Conservation (phyloP, 1,140 invertebrate species). For the Temnothorax nylanderi region DNA sequence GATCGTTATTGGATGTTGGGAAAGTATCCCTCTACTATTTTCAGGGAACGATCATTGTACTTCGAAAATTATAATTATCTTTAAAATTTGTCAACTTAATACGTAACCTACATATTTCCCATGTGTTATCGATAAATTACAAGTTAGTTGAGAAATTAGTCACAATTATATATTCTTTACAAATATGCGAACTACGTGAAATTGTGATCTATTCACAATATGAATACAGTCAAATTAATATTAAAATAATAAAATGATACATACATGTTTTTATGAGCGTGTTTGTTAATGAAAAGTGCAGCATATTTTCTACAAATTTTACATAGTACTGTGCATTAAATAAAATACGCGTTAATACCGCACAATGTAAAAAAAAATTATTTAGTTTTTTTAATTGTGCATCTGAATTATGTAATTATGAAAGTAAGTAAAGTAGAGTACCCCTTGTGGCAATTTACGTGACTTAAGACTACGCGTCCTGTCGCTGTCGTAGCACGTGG, state of each 20-base stretch:
- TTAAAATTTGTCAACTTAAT: constrained; percentile 27
- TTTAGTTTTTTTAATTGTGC: not conserved
- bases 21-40: not conserved
- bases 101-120: not conserved
- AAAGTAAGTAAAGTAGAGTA: not conserved
- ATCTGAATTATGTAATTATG: not conserved
- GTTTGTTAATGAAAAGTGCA: not conserved
- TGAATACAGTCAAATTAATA: not conserved
- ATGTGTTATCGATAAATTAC: not conserved
- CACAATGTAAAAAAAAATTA: not conserved
- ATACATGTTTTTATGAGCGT: not conserved
- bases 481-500: not conserved
- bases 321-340: not conserved
- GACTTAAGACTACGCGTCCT: constrained; percentile 16
- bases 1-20: constrained; percentile 31
- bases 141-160: constrained; percentile 24
- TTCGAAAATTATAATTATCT: constrained; percentile 33
- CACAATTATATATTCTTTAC: not conserved
- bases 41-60: constrained; percentile 16
- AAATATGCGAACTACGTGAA: not conserved
- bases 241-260: not conserved
- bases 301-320: constrained; percentile 8
- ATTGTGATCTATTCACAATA: not conserved
- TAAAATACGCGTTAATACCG: not conserved
- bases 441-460: constrained; percentile 3